Percentiles rank a stretch among this genome's conserved stretches.
Evolutionary conservation across 2,797 vertebrate genomes (phyloP).

Genomic region (Melanitta fusca): DNA sequence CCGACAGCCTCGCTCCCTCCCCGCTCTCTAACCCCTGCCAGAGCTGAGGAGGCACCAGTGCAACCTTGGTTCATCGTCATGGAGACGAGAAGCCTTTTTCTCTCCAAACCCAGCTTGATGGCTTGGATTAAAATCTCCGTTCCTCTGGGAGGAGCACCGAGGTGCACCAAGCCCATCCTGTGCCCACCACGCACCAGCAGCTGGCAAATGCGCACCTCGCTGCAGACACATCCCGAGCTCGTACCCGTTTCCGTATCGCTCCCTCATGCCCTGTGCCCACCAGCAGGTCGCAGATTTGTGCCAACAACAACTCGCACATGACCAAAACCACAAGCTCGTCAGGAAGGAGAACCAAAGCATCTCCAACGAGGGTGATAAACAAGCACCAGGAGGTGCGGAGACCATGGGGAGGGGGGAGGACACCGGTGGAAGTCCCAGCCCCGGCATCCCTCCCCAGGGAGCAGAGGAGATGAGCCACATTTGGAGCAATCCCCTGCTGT

Average conservation of each 20-base stretch:
- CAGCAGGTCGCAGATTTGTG: not conserved
- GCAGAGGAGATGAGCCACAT: not conserved
- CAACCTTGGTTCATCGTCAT: constrained; percentile 70
- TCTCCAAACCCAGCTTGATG: constrained; percentile 65
- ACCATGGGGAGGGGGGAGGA: not conserved
- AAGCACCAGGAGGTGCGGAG: not conserved
- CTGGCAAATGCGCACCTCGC: accelerated
- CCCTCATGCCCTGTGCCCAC: accelerated
- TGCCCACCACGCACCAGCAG: not conserved
- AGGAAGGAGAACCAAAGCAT: not conserved
- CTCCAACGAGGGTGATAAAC: not conserved
- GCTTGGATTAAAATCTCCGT: constrained; percentile 66
- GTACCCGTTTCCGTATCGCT: not conserved
- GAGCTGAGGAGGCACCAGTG: constrained; percentile 12
- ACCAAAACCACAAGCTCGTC: not conserved
- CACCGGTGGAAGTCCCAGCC: not conserved
- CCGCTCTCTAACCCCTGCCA: constrained; percentile 3
- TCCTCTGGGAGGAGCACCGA: constrained; percentile 15
- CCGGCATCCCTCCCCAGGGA: not conserved
- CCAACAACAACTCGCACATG: not conserved
- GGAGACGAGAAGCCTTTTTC: constrained; percentile 72
- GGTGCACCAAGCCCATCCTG: not conserved
- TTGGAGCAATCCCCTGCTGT: not conserved
- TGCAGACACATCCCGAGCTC: not conserved
- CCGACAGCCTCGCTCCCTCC: not conserved